Base-by-base conservation (phyloP, 2,888 invertebrate species). In the Temnothorax ravouxi region DNA sequence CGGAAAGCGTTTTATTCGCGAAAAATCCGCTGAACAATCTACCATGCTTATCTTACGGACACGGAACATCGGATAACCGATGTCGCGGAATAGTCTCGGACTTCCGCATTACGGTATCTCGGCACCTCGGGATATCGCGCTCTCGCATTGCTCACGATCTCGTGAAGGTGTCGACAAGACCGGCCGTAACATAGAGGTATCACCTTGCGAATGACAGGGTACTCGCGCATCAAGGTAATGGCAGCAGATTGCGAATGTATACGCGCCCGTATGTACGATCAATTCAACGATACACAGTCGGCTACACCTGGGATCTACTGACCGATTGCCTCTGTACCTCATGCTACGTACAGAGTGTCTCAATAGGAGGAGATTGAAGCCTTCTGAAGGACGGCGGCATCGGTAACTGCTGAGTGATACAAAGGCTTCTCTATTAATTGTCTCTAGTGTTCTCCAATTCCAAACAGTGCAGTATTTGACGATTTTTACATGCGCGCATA, bases 131-230 rank as follows among this genome's bases (percentile, higher is more conserved):
- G 25, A 54, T 80, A 80, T 74, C 79, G 74, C 79, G 34, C 41
- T 71, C 71, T 54, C 25, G 56, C 74, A 79, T 79, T 59, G 79
- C 79, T 79, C 56, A 11, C 74, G 79, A 79, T 81, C 79, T 80
- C 79, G 38, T 29, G 84, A 87, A 87, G 88, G 61, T 50, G 88
- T 15, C 83, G 88, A 89, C 85, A 88, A 89, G 89, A 77, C 79
- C 83, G 81, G 69, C 61, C 56, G 44, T 62, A 59, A 62, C 84
- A 56, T 84, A 0, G 59, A 76, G 75, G 75, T 84, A 84, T 85
- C 79, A 81, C 56, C 47, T 62, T 61, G 80, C 80, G 85, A 86
- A 84, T 82, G 89, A 85, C 89, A 84, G 59, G 38, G 41, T 56
- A 47, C 44, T 8, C 44, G 52, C 71, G 75, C 75, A 44, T 44